Base-by-base conservation (phyloP, 2,113 vertebrate genomes). In the Nesogale talazaci region DNA sequence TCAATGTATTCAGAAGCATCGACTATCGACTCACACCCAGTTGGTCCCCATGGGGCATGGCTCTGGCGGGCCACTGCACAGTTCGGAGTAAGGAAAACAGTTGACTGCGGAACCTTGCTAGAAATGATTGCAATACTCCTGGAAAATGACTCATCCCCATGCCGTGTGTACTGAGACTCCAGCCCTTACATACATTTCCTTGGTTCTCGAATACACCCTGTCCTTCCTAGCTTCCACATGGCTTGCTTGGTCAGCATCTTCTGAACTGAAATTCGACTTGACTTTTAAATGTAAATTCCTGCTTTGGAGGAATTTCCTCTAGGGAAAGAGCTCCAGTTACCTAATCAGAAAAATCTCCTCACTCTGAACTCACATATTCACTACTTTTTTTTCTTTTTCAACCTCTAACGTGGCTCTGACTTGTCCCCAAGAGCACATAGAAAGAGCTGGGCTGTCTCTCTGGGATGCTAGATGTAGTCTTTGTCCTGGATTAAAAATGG, bases 391-490 rank as follows among this genome's bases (percentile, higher is more conserved):
- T n/a, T n/a, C n/a, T n/a, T n/a, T n/a, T n/a, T n/a, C 46, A 12
- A 65, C 27, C 42, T 8, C 23, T 78, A 57, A 46, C 31, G 14
- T 4, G 17, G 34, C 11, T 93, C 27, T 82, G 38, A 36, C 69
- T 85, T 89, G 34, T 0, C 65, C 22, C 36, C 14, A 42, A n/a
- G 59, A 69, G 83, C 38, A 42, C 42, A 29, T 81, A 76, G 67
- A 84, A 89, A 89, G 56, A 23, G 79, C 46, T 27, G 42, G 70
- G 40, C 83, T 10, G 7, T 57, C 80, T 92, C 40, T 91, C 42
- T 34, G 75, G 65, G 46, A 86, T 36, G 40, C 36, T 76, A 36
- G 38, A 63, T 22, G 76, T 59, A 76, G 88, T 56, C 23, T 7
- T 59, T 79, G 38, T 9, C 36, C 59, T 38, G 84, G 14, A 79